Evolutionary conservation across 1,140 invertebrate species (phyloP), one percentile per base, ranked within the genome.

Genomic region (Danaus plexippus): DNA sequence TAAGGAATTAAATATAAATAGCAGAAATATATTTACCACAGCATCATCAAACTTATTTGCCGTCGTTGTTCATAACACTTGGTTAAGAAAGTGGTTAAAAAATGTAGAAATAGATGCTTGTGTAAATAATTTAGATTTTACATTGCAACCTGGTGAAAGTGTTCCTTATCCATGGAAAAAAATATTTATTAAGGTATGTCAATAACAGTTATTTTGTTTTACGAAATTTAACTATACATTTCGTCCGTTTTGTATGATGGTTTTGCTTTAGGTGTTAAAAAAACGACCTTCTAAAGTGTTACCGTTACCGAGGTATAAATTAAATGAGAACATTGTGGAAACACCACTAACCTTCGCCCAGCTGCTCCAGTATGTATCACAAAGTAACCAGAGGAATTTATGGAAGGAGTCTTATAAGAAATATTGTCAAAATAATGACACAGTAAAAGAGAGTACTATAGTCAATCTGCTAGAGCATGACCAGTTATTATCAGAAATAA

Each of bases 321-420:
- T 89, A 59, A 82, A 84, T 44, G 85, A 87, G 60, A 83, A 76
- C 40, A 90, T 87, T 73, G 70, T 87, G 44, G 90, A 92, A 56
- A 69, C 88, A 11, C 90, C 93, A 10, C 85, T 95, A 11, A 91
- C 92, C 13, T 95, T 92, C 75, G 89, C 92, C 9, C 93, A 95
- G 82, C 87, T 95, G 43, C 86, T 95, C 11, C 92, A 93, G 70
- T 94, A 94, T 88, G 92, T 95, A 54, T 90, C 92, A 0, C 90
- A 94, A 73, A 93, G 90, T 41, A 96, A 95, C 88, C 93, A 94
- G 71, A 91, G 92, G 71, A 94, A 94, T 81, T 85, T 95, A 52
- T 96, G 94, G 94, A 94, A 95, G 77, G 91, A 94, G 68, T 91
- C 92, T 7, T 94, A 93, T 69, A 94, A 94, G 71, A 94, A 93